These are phyloP conservation scores for Pimpla rufipes DNA, from an alignment of 2,888 invertebrate genomes.

Conservation along the genomic window DNA sequence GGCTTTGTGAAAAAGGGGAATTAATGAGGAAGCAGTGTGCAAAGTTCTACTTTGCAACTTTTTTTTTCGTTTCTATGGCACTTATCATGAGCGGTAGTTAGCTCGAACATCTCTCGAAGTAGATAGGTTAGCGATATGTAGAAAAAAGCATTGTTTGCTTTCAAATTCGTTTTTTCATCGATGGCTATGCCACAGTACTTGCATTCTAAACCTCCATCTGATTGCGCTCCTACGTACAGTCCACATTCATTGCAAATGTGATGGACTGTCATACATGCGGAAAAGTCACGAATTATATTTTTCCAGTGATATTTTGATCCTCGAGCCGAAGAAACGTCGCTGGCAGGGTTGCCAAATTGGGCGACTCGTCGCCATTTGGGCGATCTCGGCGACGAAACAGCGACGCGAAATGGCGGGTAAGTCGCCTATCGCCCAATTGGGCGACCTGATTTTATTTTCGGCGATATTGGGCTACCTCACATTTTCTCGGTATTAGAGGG, in stretches of 20 bases:
- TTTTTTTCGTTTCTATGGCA: constrained; percentile 17
- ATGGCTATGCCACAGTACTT: not conserved
- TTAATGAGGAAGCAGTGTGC: too few species aligned
- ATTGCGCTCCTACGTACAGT: constrained; percentile 15
- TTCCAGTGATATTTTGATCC: constrained; percentile 50
- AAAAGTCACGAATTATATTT: constrained; percentile 44
- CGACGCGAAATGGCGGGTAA: constrained; percentile 29
- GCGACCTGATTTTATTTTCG: constrained; percentile 30
- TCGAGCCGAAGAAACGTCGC: too few species aligned
- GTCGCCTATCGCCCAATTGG: constrained; percentile 40
- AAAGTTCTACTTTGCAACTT: too few species aligned
- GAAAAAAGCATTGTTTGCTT: constrained; percentile 6
- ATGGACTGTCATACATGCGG: constrained; percentile 36
- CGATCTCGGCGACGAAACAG: constrained; percentile 34
- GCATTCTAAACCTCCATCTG: not conserved
- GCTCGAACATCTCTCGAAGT: constrained; percentile 35
- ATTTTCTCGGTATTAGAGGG: too few species aligned
- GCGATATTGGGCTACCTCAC: constrained; percentile 18
- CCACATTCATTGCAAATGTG: constrained; percentile 48
- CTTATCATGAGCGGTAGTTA: constrained; percentile 29
- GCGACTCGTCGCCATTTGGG: constrained; percentile 52
- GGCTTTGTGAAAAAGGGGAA: too few species aligned
- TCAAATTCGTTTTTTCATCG: not conserved
- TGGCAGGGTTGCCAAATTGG: constrained; percentile 53
- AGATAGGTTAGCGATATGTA: constrained; percentile 15